Conservation (phyloP, 1,140 invertebrate species). For the Diorhabda sublineata region DNA sequence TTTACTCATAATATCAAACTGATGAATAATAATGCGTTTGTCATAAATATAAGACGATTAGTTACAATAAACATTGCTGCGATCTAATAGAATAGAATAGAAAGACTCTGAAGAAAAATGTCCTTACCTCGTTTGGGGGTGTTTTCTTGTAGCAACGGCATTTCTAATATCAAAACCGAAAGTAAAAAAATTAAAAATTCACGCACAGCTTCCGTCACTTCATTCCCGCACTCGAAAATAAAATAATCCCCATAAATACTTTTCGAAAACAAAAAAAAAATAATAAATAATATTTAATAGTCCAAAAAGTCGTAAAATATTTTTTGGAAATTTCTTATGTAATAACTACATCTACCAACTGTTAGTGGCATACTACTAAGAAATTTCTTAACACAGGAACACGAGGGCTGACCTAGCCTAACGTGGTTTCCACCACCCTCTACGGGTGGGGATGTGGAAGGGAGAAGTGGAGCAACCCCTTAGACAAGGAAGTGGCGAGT, state of each 20-base stretch:
- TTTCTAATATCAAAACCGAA: slow-evolving; percentile 12
- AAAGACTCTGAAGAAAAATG: no score
- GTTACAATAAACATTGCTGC: no score
- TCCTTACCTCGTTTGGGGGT: slow-evolving; percentile 38
- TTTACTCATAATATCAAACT: no score
- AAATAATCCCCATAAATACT: not conserved
- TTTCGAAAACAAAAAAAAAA: slow-evolving; percentile 4
- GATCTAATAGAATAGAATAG: no score
- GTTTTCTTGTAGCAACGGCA: slow-evolving; percentile 40
- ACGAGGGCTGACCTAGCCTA: slow-evolving; percentile 42
- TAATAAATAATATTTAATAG: slow-evolving; percentile 6
- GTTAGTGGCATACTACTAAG: slow-evolving; percentile 34
- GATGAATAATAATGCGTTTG: no score
- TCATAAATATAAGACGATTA: no score
- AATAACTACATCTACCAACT: slow-evolving; percentile 25
- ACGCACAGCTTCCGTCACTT: slow-evolving; percentile 4
- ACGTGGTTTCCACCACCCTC: slow-evolving; percentile 33
- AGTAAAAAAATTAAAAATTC: slow-evolving; percentile 5
- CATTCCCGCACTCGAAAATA: slow-evolving; percentile 4
- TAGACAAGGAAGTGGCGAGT: slow-evolving; percentile 21
- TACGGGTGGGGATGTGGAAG: slow-evolving; percentile 26
- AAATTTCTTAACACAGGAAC: slow-evolving; percentile 33
- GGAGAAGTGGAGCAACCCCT: slow-evolving; percentile 40
- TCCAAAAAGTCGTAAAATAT: slow-evolving; percentile 8
- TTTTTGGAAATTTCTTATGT: slow-evolving; percentile 10